Evolutionary conservation across 1,140 invertebrate genomes (phyloP).

Genomic region (Brachystomella parvula): DNA sequence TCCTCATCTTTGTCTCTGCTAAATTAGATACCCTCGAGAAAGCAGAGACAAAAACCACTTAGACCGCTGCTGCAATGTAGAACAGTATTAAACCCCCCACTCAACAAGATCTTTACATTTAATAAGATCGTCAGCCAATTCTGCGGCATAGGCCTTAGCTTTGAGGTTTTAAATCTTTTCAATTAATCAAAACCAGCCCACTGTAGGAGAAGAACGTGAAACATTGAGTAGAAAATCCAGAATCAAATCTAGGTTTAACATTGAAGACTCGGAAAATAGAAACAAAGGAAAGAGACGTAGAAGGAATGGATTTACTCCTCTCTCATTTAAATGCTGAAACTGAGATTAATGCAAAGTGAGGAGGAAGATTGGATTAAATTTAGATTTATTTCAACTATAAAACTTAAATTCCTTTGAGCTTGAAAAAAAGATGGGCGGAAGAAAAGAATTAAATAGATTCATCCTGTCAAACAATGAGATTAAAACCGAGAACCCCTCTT

Average conservation of each 20-base stretch:
- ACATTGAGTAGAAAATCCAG: too few species aligned
- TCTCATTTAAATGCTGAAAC: constrained; percentile 5
- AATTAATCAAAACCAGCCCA: neutral
- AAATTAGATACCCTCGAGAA: too few species aligned
- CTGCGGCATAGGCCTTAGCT: neutral
- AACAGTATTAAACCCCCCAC: neutral
- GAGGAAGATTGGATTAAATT: constrained; percentile 4
- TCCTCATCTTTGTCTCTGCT: too few species aligned
- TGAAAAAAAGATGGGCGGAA: neutral
- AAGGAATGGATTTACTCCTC: neutral
- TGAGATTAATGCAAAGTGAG: neutral
- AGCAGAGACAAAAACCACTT: neutral
- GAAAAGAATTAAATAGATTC: too few species aligned
- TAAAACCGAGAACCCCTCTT: too few species aligned
- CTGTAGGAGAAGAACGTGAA: too few species aligned
- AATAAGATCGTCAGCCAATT: neutral
- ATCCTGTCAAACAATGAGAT: too few species aligned
- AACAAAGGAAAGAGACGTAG: neutral
- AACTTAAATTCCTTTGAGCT: neutral
- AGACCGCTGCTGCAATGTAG: neutral
- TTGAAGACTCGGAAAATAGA: neutral
- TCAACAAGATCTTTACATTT: too few species aligned
- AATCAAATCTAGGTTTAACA: too few species aligned
- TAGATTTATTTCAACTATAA: constrained; percentile 1
- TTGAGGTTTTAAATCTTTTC: neutral